Evolutionary conservation across 2,113 vertebrate species (phyloP).

Genomic region (Rhinopomastus cyanomelas): DNA sequence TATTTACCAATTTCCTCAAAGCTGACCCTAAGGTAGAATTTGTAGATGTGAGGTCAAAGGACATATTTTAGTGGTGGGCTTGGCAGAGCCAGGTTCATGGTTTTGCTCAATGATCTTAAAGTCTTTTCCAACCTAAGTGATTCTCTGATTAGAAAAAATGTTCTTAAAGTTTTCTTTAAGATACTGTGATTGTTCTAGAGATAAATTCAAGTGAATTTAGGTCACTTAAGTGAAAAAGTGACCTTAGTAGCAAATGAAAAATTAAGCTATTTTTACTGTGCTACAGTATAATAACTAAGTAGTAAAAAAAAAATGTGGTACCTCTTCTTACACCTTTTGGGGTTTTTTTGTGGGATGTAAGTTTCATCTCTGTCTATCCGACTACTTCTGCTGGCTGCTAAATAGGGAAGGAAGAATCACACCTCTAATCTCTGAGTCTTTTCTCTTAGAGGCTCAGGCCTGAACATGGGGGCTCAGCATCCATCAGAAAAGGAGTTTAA

Average conservation of each 20-base stretch:
- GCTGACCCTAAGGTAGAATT: neutral
- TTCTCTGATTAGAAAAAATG: neutral
- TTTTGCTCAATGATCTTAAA: too few relatives aligned
- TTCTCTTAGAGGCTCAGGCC: neutral
- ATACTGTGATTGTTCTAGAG: neutral
- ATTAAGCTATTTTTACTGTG: neutral
- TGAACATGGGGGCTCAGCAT: fast-evolving
- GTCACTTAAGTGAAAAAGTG: too few relatives aligned
- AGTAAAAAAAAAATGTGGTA: neutral
- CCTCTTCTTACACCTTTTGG: neutral
- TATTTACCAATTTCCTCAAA: neutral
- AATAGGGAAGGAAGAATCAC: neutral
- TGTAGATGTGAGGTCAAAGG: too few relatives aligned
- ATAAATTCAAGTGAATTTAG: neutral
- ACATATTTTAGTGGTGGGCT: too few relatives aligned
- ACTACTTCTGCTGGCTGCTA: neutral
- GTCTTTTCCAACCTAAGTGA: too few relatives aligned
- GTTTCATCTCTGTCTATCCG: neutral
- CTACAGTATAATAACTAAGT: neutral
- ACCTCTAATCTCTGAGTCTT: neutral
- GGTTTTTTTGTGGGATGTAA: neutral
- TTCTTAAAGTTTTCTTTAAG: neutral
- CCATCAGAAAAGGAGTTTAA: neutral
- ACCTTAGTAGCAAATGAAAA: too few relatives aligned
- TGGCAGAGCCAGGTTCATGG: too few relatives aligned